Conservation (phyloP, 2,888 invertebrate genomes). For the Leptarthrus brevirostris region DNA sequence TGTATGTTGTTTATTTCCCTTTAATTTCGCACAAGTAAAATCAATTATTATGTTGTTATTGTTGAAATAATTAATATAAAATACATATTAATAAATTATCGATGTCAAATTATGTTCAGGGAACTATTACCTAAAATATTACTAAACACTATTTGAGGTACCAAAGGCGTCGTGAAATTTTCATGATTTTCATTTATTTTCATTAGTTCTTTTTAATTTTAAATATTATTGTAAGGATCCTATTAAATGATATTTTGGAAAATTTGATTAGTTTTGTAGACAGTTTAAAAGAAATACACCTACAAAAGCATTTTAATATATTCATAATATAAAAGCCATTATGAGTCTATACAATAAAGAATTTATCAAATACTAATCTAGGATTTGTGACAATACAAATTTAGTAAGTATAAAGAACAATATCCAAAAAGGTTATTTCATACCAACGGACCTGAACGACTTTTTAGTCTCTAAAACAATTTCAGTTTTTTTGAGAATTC, state of each 20-base stretch:
- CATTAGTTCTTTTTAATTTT: slow-evolving; percentile 1
- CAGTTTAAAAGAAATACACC: neutral
- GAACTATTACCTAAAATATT: neutral
- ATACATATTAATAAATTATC: neutral
- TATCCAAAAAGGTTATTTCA: too few species aligned
- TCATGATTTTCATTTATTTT: neutral
- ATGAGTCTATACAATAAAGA: neutral
- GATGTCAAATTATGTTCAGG: slow-evolving; percentile 15
- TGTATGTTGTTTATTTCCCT: neutral
- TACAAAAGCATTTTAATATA: slow-evolving; percentile 29
- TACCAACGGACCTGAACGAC: too few species aligned
- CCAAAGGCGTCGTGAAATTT: slow-evolving; percentile 11
- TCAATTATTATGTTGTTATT: slow-evolving; percentile 1
- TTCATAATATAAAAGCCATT: slow-evolving; percentile 18
- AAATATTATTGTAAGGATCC: slow-evolving; percentile 7
- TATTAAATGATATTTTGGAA: slow-evolving; percentile 16
- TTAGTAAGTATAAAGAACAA: too few species aligned
- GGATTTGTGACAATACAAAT: too few species aligned
- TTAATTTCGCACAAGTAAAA: slow-evolving; percentile 12
- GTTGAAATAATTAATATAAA: neutral
- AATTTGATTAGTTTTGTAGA: slow-evolving; percentile 27
- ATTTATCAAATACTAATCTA: too few species aligned
- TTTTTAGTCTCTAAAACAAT: too few species aligned
- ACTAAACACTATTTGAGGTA: slow-evolving; percentile 24
- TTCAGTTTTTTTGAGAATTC: too few species aligned